Conservation (phyloP, 2,888 invertebrate species). For the Cryptosula pallasiana region DNA sequence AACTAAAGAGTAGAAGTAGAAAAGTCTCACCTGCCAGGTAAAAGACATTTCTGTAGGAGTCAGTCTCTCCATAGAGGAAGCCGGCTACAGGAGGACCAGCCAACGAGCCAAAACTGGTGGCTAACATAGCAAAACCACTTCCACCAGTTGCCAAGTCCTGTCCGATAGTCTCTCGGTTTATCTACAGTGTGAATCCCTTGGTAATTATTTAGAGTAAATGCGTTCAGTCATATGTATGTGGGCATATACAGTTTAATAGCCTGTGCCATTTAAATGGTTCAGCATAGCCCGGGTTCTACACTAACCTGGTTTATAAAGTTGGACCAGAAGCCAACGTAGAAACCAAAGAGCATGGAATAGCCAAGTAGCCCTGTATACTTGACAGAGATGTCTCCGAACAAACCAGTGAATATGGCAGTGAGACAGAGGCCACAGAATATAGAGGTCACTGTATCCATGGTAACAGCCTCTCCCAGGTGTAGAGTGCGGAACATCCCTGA, state of each 20-base stretch:
- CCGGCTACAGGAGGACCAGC: constrained; percentile 31
- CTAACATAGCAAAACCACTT: constrained; percentile 23
- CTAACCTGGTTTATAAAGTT: constrained; percentile 44
- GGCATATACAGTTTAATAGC: no score
- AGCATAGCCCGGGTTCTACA: no score
- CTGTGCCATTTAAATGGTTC: no score
- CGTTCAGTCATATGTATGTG: no score
- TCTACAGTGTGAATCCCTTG: no score
- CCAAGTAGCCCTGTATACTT: constrained; percentile 46
- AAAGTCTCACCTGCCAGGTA: constrained; percentile 45
- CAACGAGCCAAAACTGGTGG: constrained; percentile 21
- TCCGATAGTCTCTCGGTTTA: constrained; percentile 17
- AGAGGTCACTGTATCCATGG: constrained; percentile 44
- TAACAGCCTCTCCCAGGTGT: constrained; percentile 42
- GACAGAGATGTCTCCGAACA: constrained; percentile 43
- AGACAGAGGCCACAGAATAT: constrained; percentile 42
- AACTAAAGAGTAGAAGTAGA: no score
- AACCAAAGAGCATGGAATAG: constrained; percentile 45
- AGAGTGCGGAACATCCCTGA: constrained; percentile 18
- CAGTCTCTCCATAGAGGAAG: constrained; percentile 39
- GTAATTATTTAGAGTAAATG: no score
- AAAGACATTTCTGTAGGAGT: constrained; percentile 41
- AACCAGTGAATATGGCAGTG: constrained; percentile 44
- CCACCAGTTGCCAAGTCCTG: constrained; percentile 22
- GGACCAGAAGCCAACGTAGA: constrained; percentile 50